These are phyloP conservation scores for Drosophila miranda DNA, from an alignment of 1,140 invertebrate species.

Conservation along the genomic window DNA sequence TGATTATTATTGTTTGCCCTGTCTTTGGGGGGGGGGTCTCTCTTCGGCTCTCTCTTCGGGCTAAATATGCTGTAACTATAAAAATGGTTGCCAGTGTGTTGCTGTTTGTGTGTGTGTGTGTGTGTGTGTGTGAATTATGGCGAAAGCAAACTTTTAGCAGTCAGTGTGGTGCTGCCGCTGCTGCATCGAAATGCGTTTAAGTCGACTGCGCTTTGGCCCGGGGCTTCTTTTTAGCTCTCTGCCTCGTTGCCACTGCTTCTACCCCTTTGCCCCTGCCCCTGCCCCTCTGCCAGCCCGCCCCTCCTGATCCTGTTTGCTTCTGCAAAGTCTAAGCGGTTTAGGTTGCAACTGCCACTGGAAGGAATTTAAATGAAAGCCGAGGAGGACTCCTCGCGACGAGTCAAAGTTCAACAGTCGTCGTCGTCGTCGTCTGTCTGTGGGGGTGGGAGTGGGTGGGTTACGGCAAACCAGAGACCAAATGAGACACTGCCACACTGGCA, in stretches of 20 bases:
- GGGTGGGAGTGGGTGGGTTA: slow-evolving; percentile 37
- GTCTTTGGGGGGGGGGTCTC: slow-evolving; percentile 23
- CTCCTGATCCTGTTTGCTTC: slow-evolving; percentile 64
- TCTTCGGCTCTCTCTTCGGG: slow-evolving; percentile 54
- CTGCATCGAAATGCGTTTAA: slow-evolving; percentile 48
- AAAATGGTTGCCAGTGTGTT: slow-evolving; percentile 24
- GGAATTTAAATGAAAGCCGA: slow-evolving; percentile 46
- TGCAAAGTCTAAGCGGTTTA: slow-evolving; percentile 71
- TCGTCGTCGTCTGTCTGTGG: slow-evolving; percentile 19
- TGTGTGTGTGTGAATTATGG: slow-evolving; percentile 45
- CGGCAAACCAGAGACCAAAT: slow-evolving; percentile 30
- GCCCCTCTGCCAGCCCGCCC: slow-evolving; percentile 16
- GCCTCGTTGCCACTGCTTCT: neutral
- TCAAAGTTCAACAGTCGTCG: slow-evolving; percentile 73
- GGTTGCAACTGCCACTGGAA: slow-evolving; percentile 31
- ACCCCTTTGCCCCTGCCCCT: no score
- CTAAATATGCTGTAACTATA: slow-evolving; percentile 76
- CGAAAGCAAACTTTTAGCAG: slow-evolving; percentile 42
- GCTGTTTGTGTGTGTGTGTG: no score
- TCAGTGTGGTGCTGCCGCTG: slow-evolving; percentile 27
- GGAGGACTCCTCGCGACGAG: slow-evolving; percentile 35
- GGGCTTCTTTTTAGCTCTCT: slow-evolving; percentile 17
- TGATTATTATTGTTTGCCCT: slow-evolving; percentile 70
- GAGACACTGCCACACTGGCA: slow-evolving; percentile 19
- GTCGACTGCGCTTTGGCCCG: slow-evolving; percentile 39